Evolutionary conservation across 2,888 invertebrate genomes (phyloP), one percentile per base, ranked within the genome.

Genomic region (Xestobium rufovillosum): DNA sequence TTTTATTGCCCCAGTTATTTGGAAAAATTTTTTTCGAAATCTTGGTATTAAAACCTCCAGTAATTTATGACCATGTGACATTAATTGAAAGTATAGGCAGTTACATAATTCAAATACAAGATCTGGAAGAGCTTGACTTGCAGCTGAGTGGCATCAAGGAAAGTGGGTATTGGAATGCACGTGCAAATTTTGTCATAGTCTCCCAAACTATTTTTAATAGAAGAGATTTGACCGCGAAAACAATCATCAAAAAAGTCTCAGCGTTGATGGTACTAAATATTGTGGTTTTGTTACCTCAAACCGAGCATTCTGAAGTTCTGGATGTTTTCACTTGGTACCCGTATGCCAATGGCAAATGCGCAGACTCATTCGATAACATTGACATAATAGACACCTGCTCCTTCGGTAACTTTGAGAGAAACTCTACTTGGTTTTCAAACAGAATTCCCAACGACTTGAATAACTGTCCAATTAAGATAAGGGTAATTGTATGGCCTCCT

Each of bases 401-500:
- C 25, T 35, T 27, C 32, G 43, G 41, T 12, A 19, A 19, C 2
- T 26, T 8, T 9, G 19, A 6, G 8, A n/a, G 23, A 13, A 35
- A 31, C 9, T 14, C 16, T 8, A 4, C 19, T 15, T 41, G 41
- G 35, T 51, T 43, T 31, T 31, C 42, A 3, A 10, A 41, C 13
- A 49, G 48, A 35, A 37, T 50, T 31, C 48, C 50, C 1, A 31
- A 34, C 1, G 38, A 42, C 25, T 34, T 51, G 6, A 41, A 42
- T 31, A 36, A 44, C 1, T 51, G 51, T 34, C 34, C 37, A 9
- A 34, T 50, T n/a, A 47, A 41, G 15, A 37, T 50, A 3, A 12
- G 42, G 11, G 44, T 42, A 15, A 41, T 49, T 2, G 39, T 45
- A 13, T 48, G 39, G 39, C 49, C 41, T 16, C 51, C 51, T 3